Base-by-base conservation (phyloP, 37 sponge, comb jelly and placozoan species). In the Diacarnus erythraeanus region DNA sequence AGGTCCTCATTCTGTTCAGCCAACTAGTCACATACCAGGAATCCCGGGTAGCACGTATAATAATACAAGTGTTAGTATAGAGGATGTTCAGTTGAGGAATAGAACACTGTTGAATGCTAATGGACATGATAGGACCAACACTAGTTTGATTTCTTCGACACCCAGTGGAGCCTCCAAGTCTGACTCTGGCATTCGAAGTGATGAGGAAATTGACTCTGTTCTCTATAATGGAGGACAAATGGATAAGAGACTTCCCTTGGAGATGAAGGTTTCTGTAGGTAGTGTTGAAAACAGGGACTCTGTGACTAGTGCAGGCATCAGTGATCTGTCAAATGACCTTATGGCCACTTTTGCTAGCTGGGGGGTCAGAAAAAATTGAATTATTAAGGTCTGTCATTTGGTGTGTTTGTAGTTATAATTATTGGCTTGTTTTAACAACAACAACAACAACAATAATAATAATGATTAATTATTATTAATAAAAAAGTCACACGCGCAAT, bases 161-260 rank as follows among this genome's bases (percentile, higher is more conserved):
- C 60, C 59, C 38, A 54, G 61, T 8, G 36, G 58, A 15, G 65
- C 75, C 15, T 34, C 76, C 23, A 85, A 85, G 58, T 77, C 85
- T 8, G 85, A 85, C 36, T 85, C 85, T 35, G 85, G 85, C 29
- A 85, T 85, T 38, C 78, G 85, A 12, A 85, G 85, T 72, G 85
- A 77, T 44, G 85, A 85, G 18, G 85, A 85, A 31, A 34, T 22
- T 21, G 80, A 71, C 6, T 35, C 38, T 20, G 31, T 36, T 41
- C 64, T 59, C 42, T 26, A 27, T n/a, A 47, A 72, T 31, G 51
- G 51, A 72, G 17, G 26, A 15, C 34, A 5, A 30, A 5, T 35
- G 5, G 33, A 20, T 17, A 17, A 2, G 33, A 18, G 2, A 35
- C 26, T 25, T 17, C 26, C 61, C 23, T 17, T 17, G 4, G 10